Percentiles rank a stretch among this genome's conserved stretches.
Conservation (phyloP, 2,113 vertebrate species). For the Marmota flaviventris region DNA sequence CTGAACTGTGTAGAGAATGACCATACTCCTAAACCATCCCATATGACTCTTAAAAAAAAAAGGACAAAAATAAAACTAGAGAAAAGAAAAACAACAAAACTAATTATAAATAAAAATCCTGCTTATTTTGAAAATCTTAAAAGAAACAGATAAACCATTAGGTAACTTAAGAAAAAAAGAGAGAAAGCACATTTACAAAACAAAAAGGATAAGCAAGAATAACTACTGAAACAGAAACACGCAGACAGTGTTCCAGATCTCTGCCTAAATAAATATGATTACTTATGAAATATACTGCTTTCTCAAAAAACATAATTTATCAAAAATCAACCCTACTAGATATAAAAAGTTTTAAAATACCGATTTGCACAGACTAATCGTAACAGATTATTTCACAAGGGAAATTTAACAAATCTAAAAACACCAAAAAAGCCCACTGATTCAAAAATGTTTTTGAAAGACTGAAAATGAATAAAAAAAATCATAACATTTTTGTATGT, state of each 20-base stretch:
- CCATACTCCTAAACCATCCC: not conserved
- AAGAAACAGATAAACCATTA: not conserved
- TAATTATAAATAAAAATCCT: slow-evolving; percentile 35
- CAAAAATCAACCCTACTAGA: no score
- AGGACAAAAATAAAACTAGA: not conserved
- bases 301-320: no score
- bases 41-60: not conserved
- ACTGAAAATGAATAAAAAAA: not conserved
- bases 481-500: no score
- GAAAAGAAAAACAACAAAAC: not conserved
- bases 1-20: not conserved
- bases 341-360: no score
- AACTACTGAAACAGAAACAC: not conserved
- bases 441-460: not conserved
- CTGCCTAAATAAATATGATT: no score
- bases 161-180: not conserved
- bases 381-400: not conserved
- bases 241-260: not conserved
- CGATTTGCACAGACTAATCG: no score
- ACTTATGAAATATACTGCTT: no score
- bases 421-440: not conserved
- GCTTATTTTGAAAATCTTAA: not conserved
- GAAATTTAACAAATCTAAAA: not conserved
- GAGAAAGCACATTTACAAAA: not conserved
- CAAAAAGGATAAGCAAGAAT: not conserved